Evolutionary conservation across 1,140 invertebrate species (phyloP).

Genomic region (Ips typographus): DNA sequence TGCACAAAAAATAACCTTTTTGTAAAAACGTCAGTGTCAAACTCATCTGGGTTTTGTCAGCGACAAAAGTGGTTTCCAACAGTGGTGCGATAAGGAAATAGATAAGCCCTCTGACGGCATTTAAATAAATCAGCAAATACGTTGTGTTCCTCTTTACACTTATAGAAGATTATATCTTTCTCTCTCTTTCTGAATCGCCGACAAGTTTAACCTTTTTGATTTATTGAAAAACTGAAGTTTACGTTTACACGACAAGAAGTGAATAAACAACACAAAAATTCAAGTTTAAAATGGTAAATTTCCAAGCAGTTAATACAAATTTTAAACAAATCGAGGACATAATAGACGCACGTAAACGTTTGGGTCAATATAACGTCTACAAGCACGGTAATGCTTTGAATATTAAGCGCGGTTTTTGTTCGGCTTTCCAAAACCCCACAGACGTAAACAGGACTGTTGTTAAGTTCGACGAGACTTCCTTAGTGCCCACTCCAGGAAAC

Average conservation of each 20-base stretch:
- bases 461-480: slow-evolving; percentile 36
- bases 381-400: slow-evolving; percentile 34
- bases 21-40: neutral
- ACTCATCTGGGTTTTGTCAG: too few species aligned
- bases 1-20: slow-evolving; percentile 7
- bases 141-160: too few species aligned
- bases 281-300: neutral
- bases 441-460: slow-evolving; percentile 11
- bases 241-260: too few species aligned
- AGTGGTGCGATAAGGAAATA: too few species aligned
- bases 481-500: slow-evolving; percentile 15
- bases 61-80: too few species aligned
- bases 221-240: too few species aligned
- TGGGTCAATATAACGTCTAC: slow-evolving; percentile 46
- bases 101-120: too few species aligned
- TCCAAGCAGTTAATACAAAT: slow-evolving; percentile 22
- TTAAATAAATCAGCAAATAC: too few species aligned
- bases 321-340: slow-evolving; percentile 49
- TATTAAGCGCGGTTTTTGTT: slow-evolving; percentile 37
- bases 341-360: slow-evolving; percentile 45
- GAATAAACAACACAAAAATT: neutral
- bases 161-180: too few species aligned
- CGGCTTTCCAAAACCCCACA: slow-evolving; percentile 22
- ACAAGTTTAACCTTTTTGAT: too few species aligned
- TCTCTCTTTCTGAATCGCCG: too few species aligned